Conservation (phyloP, 2,113 vertebrate species). For the Dicentrarchus labrax region DNA sequence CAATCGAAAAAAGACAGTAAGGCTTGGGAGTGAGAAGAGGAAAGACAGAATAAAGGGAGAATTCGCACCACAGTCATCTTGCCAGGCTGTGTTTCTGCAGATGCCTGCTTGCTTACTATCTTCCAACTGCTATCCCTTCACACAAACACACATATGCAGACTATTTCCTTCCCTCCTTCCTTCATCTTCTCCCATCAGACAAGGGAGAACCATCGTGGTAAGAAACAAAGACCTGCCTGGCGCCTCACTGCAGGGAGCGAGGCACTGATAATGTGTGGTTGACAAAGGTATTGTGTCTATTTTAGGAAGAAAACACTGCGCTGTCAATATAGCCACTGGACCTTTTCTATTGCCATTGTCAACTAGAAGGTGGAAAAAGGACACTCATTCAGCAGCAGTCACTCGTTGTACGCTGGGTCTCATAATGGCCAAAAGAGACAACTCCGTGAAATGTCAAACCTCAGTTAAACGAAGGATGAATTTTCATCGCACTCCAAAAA, state of each 20-base stretch:
- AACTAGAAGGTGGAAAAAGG: conserved; percentile 5
- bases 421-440: conserved; percentile 1
- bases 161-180: background rate
- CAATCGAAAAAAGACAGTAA: conserved; percentile 14
- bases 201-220: background rate
- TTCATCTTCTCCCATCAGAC: conserved; percentile 20
- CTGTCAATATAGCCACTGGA: conserved; percentile 20
- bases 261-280: conserved; percentile 10
- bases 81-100: conserved; percentile 20
- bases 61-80: conserved; percentile 10
- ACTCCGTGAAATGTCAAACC: conserved; percentile 12
- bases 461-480: background rate
- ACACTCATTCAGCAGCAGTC: conserved; percentile 24
- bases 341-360: conserved; percentile 39
- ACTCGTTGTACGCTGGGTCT: background rate
- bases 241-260: background rate
- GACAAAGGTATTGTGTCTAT: conserved; percentile 22
- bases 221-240: conserved; percentile 22
- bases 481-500: background rate
- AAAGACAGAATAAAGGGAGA: conserved; percentile 1
- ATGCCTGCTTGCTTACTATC: conserved; percentile 4
- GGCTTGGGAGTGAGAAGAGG: conserved; percentile 25
- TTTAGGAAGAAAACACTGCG: conserved; percentile 24
- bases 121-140: conserved; percentile 20
- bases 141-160: background rate